These are phyloP conservation scores for Syrphus vitripennis DNA, from an alignment of 2,888 invertebrate species.

Conservation along the genomic window DNA sequence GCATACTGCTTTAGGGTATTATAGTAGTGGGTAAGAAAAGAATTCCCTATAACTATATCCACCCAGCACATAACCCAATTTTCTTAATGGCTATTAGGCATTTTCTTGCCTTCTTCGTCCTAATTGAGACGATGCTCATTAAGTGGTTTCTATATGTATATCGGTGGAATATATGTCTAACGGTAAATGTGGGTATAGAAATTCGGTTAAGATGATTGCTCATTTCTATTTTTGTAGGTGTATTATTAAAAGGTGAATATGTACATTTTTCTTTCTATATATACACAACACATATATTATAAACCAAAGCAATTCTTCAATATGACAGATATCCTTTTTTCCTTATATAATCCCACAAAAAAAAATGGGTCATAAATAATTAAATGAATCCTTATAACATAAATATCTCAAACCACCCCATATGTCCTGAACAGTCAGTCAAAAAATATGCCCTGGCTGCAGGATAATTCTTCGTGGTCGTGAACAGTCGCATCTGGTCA, in stretches of 20 bases:
- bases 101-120: slow-evolving; percentile 74
- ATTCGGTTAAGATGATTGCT: slow-evolving; percentile 3
- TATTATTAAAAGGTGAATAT: slow-evolving; percentile 47
- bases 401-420: slow-evolving; percentile 15
- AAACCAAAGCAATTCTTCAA: slow-evolving; percentile 36
- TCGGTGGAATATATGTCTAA: background rate
- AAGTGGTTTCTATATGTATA: slow-evolving; percentile 72
- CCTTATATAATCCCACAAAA: slow-evolving; percentile 4
- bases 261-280: background rate
- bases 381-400: slow-evolving; percentile 73
- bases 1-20: slow-evolving; percentile 24
- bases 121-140: slow-evolving; percentile 80
- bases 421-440: slow-evolving; percentile 1
- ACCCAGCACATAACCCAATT: slow-evolving; percentile 78
- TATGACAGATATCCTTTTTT: slow-evolving; percentile 49
- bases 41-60: background rate
- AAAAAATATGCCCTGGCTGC: slow-evolving; percentile 31
- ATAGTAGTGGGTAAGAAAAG: slow-evolving; percentile 12
- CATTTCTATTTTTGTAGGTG: background rate
- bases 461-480: slow-evolving; percentile 55
- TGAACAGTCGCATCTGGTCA: slow-evolving; percentile 73
- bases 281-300: too few relatives aligned
- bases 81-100: slow-evolving; percentile 80
- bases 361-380: slow-evolving; percentile 76
- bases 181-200: too few relatives aligned